These are phyloP conservation scores for Congeria kusceri DNA, from an alignment of 2,888 invertebrate genomes.

Conservation along the genomic window DNA sequence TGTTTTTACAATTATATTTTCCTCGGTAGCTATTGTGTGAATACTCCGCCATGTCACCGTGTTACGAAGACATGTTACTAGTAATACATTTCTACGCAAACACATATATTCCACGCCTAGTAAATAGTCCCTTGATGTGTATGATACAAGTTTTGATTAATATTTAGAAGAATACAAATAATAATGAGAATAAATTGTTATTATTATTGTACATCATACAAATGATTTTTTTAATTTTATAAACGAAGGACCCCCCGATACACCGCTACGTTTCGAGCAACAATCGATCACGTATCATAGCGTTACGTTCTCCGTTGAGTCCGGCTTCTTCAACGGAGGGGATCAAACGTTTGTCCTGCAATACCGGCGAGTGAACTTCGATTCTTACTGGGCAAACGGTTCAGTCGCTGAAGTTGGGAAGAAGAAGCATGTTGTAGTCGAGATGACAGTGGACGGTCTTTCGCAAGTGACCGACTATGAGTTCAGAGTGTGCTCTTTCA, in stretches of 20 bases:
- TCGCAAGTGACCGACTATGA: constrained; percentile 18
- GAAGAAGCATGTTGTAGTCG: neutral
- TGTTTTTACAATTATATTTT: too few relatives aligned
- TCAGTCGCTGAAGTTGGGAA: constrained; percentile 10
- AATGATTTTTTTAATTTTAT: neutral
- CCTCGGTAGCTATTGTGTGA: too few relatives aligned
- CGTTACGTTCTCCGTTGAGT: constrained; percentile 4
- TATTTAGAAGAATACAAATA: too few relatives aligned
- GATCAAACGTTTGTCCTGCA: constrained; percentile 32
- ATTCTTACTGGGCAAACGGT: constrained; percentile 24
- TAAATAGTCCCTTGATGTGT: too few relatives aligned
- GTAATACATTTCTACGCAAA: too few relatives aligned
- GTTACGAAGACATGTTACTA: too few relatives aligned
- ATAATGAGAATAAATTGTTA: too few relatives aligned
- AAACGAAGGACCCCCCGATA: constrained; percentile 41
- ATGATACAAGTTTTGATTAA: too few relatives aligned
- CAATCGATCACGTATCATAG: constrained; percentile 8
- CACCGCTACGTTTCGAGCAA: constrained; percentile 17
- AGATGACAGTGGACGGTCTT: constrained; percentile 14
- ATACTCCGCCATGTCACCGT: too few relatives aligned
- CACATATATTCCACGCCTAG: too few relatives aligned
- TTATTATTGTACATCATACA: neutral
- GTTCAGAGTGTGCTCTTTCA: constrained; percentile 30
- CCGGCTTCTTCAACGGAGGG: constrained; percentile 47
- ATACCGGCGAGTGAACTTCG: constrained; percentile 10